phyloP scores from a whole-genome alignment of 2,797 vertebrate species.

The Schizopygopsis pylzovi region DNA sequence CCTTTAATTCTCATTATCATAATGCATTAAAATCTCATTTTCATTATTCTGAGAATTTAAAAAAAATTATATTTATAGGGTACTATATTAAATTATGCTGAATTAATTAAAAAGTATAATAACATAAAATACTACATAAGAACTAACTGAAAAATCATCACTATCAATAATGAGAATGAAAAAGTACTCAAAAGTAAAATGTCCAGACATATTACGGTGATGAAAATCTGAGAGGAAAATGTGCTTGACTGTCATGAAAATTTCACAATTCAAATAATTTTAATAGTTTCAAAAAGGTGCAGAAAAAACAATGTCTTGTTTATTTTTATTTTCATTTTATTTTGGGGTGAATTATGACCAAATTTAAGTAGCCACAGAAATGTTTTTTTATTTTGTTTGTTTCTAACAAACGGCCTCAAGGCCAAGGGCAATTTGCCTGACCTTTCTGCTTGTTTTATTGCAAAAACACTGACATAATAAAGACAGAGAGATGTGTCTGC shows the following conservation, averaged over 20 bases:
- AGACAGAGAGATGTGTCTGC: background rate
- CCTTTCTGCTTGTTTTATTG: background rate
- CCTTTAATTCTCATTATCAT: background rate
- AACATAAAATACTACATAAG: background rate
- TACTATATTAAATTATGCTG: background rate
- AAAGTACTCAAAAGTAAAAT: background rate
- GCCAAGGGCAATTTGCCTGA: background rate
- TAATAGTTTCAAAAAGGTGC: background rate
- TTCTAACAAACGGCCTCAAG: background rate
- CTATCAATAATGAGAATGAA: background rate
- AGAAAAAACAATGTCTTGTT: background rate
- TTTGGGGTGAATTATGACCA: background rate
- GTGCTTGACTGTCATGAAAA: background rate
- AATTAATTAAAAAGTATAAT: background rate
- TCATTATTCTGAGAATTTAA: background rate
- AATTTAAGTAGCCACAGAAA: background rate
- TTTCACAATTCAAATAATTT: background rate
- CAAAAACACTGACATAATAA: conserved; percentile 5
- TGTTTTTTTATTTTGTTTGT: background rate
- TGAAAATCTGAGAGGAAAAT: background rate
- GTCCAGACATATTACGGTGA: background rate
- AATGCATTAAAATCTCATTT: background rate
- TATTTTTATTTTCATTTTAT: background rate
- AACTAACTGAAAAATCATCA: background rate
- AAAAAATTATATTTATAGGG: background rate